Evolutionary conservation across 1,140 invertebrate species (phyloP).

Genomic region (Drosophila teissieri): DNA sequence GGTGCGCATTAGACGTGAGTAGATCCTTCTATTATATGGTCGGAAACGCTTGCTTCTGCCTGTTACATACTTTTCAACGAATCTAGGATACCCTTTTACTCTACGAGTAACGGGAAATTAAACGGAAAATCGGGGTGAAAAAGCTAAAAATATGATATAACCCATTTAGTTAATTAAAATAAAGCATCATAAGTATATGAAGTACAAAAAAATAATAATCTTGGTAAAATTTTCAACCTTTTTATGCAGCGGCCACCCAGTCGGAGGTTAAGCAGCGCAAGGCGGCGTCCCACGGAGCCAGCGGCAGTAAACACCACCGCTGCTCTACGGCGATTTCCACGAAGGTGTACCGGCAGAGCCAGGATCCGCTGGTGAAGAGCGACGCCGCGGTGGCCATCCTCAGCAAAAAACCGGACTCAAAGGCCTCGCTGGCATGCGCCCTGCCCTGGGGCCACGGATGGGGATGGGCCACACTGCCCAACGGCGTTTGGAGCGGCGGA

Average conservation of each 20-base stretch:
- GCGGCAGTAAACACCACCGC: slow-evolving; percentile 51
- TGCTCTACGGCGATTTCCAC: slow-evolving; percentile 57
- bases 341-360: slow-evolving; percentile 68
- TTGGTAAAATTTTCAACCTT: not conserved
- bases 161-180: too few relatives aligned
- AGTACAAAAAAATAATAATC: too few relatives aligned
- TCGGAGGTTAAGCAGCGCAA: slow-evolving; percentile 85
- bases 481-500: slow-evolving; percentile 87
- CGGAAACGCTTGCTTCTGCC: too few relatives aligned
- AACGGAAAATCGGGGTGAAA: too few relatives aligned
- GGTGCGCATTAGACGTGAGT: slow-evolving; percentile 87
- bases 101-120: too few relatives aligned
- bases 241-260: slow-evolving; percentile 85
- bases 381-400: slow-evolving; percentile 83
- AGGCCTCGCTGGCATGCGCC: slow-evolving; percentile 80
- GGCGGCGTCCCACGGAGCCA: slow-evolving; percentile 37
- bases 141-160: too few relatives aligned
- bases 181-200: too few relatives aligned
- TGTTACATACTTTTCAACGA: too few relatives aligned
- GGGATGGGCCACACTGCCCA: slow-evolving; percentile 87
- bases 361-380: slow-evolving; percentile 80
- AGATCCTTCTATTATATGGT: slow-evolving; percentile 6
- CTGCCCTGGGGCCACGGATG: slow-evolving; percentile 86
- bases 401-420: slow-evolving; percentile 82
- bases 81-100: too few relatives aligned